phyloP scores from a whole-genome alignment of 2,888 invertebrate species.

The Trachelus tabidus region DNA sequence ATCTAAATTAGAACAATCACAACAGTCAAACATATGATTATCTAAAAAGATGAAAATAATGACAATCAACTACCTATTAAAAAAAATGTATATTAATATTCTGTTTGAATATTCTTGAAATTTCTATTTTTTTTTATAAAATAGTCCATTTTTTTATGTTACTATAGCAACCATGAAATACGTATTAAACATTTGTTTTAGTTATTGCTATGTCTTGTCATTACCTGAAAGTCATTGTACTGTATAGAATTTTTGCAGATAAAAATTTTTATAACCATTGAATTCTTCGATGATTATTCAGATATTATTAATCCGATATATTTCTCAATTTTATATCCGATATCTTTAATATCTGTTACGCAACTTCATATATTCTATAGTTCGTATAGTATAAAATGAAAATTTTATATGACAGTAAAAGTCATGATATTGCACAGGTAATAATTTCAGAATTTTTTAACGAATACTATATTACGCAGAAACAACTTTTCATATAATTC shows the following conservation, averaged over 20 bases:
- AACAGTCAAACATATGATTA: too few relatives aligned
- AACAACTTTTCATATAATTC: background rate
- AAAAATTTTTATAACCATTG: background rate
- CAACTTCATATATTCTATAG: too few relatives aligned
- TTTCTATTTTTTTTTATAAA: background rate
- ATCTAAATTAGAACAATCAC: too few relatives aligned
- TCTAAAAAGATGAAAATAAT: background rate
- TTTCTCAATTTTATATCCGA: too few relatives aligned
- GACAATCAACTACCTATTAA: background rate
- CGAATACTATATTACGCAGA: background rate
- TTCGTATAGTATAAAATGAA: background rate
- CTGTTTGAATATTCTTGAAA: background rate
- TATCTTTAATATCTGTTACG: too few relatives aligned
- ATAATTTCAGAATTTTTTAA: background rate
- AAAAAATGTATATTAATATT: background rate
- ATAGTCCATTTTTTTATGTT: too few relatives aligned
- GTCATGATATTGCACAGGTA: background rate
- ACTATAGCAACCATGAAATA: too few relatives aligned
- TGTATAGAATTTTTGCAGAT: background rate
- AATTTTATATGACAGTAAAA: background rate
- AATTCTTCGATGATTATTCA: background rate
- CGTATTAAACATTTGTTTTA: too few relatives aligned
- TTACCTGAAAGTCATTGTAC: background rate
- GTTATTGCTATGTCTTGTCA: background rate
- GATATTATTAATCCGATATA: too few relatives aligned